Conservation (phyloP, 2,797 vertebrate genomes). For the Acestrorhynchus altus region DNA sequence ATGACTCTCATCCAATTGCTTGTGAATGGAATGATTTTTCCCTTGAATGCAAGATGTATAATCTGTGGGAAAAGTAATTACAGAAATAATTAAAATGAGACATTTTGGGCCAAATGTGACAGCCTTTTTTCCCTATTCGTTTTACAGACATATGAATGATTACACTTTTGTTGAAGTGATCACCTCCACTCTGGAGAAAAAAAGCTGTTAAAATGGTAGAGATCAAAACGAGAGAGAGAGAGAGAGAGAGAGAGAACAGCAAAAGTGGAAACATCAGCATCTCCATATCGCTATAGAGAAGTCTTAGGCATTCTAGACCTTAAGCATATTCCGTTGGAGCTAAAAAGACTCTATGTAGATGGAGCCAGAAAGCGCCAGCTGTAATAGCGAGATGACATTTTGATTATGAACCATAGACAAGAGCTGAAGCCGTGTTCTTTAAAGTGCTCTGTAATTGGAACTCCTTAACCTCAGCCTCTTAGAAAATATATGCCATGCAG, state of each 20-base stretch:
- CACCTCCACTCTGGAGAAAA: constrained; percentile 38
- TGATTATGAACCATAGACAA: constrained; percentile 37
- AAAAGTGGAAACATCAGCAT: constrained; percentile 12
- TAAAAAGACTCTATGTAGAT: background rate
- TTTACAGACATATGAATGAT: constrained; percentile 56
- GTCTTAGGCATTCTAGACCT: background rate
- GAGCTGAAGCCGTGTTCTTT: constrained; percentile 17
- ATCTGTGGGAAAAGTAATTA: constrained; percentile 82
- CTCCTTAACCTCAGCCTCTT: constrained; percentile 28
- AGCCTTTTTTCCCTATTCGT: constrained; percentile 54
- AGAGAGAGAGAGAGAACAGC: constrained; percentile 13
- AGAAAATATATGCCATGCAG: constrained; percentile 15
- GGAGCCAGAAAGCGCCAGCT: constrained; percentile 10
- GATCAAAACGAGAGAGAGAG: constrained; percentile 49
- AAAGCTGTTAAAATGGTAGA: background rate
- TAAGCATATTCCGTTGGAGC: background rate
- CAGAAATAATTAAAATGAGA: constrained; percentile 78
- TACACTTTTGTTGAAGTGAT: constrained; percentile 56
- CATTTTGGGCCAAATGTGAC: constrained; percentile 72
- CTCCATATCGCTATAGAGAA: background rate
- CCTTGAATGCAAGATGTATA: constrained; percentile 80
- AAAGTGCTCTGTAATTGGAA: constrained; percentile 17
- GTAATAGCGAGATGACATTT: constrained; percentile 34
- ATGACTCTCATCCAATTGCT: constrained; percentile 80
- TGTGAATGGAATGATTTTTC: constrained; percentile 75